Evolutionary conservation across 2,113 vertebrate genomes (phyloP), one percentile per base, ranked within the genome.

Genomic region (Xiphias gladius): DNA sequence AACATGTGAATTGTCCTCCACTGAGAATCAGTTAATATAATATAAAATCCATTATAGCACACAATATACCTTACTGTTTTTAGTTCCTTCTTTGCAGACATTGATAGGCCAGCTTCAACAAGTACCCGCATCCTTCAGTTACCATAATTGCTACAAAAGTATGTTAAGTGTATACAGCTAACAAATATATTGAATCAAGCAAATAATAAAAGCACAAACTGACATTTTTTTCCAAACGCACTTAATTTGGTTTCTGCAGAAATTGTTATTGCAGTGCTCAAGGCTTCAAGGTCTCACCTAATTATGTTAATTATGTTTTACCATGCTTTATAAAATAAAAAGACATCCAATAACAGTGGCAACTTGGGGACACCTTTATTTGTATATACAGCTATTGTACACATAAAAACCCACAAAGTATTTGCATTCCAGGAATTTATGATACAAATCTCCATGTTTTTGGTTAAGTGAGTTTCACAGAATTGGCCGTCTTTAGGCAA

Each of bases 301-400:
- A 59, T 14, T 35, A 43, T 7, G 3, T 17, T 20, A 19, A 24
- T 57, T 1, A 43, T 63, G 65, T 35, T 77, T 48, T 54, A 6
- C 12, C 35, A 59, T 0, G 1, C 35, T 14, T n/a, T 22, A 2
- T 37, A 16, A 37, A 52, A 58, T 26, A 43, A 35, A n/a, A 61
- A 72, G 57, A 76, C 61, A 84, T 54, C 12, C 43, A 77, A 65
- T 76, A 79, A 76, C 78, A 78, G 62, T 81, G 71, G 76, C 75
- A 87, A 89, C 76, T 92, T 89, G 41, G 83, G 79, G 73, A 94
- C 91, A 93, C 80, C 84, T 94, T 94, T 93, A 93, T 92, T 94
- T 82, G 50, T 94, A 93, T 94, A 86, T 94, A 94, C 94, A 94
- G 57, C 80, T 94, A 92, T 89, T 86, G 65, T 94, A 94, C 93